phyloP scores from a whole-genome alignment of 2,797 vertebrate genomes.

The Erethizon dorsatum region DNA sequence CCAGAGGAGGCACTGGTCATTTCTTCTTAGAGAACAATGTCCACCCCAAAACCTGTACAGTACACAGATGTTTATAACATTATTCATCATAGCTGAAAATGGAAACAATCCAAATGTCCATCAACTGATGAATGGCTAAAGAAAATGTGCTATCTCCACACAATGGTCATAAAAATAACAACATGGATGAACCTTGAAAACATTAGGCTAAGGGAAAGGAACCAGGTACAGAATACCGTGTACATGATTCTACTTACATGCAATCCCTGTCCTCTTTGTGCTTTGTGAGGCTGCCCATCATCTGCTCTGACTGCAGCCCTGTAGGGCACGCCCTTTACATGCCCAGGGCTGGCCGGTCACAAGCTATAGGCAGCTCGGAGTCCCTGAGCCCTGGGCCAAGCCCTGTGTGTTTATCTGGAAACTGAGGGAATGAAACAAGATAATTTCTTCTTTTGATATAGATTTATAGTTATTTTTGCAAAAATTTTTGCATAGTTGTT shows the following conservation, averaged over 20 bases:
- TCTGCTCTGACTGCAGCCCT: neutral
- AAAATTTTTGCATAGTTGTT: neutral
- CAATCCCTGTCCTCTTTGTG: neutral
- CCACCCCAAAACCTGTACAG: neutral
- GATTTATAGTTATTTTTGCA: neutral
- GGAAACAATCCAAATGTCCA: neutral
- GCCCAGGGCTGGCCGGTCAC: neutral
- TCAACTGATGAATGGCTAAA: neutral
- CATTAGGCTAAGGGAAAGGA: neutral
- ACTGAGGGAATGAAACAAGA: neutral
- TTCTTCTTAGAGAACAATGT: neutral
- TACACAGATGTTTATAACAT: neutral
- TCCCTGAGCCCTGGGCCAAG: neutral
- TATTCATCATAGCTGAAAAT: neutral
- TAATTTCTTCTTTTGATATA: neutral
- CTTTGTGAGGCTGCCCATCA: neutral
- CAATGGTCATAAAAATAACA: neutral
- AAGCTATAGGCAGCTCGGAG: accelerated
- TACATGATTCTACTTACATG: neutral
- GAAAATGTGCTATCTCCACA: neutral
- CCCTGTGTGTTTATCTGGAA: neutral
- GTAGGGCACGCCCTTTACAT: neutral
- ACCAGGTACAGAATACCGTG: neutral
- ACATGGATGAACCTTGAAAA: neutral
- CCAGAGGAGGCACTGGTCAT: neutral